Evolutionary conservation across 1,140 invertebrate genomes (phyloP).

Genomic region (Octopus sinensis): DNA sequence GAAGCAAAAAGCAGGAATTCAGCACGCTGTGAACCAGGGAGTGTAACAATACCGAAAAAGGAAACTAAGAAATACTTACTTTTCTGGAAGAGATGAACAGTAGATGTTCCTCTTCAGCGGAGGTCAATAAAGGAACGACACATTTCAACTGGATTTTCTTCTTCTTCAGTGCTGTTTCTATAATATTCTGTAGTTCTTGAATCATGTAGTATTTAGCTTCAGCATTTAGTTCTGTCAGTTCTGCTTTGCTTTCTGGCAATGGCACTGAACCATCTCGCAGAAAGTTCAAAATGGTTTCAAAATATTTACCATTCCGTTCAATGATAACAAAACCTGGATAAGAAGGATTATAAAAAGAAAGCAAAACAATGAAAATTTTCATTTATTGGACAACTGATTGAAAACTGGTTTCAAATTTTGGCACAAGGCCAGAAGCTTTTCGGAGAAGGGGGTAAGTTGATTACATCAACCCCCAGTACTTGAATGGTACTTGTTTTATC

Average conservation of each 20-base stretch:
- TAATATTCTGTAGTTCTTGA: conserved; percentile 50
- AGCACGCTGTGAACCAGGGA: too few relatives aligned
- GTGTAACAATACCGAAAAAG: too few relatives aligned
- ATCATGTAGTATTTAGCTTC: conserved; percentile 96
- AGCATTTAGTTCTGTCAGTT: conserved; percentile 73
- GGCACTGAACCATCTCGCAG: conserved; percentile 88
- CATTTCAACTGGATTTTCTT: conserved; percentile 79
- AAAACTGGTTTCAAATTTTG: too few relatives aligned
- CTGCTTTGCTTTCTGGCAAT: conserved; percentile 79
- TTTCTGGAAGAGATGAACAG: conserved; percentile 85
- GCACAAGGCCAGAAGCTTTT: too few relatives aligned
- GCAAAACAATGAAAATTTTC: too few relatives aligned
- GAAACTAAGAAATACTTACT: conserved; percentile 54
- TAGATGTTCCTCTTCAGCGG: conserved; percentile 86
- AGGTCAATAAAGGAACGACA: conserved; percentile 91
- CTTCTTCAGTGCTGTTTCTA: conserved; percentile 65
- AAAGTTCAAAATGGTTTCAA: conserved; percentile 93
- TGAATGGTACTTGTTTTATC: too few relatives aligned
- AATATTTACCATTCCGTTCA: conserved; percentile 96
- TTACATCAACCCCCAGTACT: too few relatives aligned
- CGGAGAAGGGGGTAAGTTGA: too few relatives aligned
- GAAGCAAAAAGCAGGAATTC: too few relatives aligned
- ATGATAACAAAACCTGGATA: conserved; percentile 94
- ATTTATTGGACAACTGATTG: too few relatives aligned
- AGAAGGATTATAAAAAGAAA: neutral